These are phyloP conservation scores for Spinibarbus caldwelli DNA, from an alignment of 2,797 vertebrate genomes.

Conservation along the genomic window DNA sequence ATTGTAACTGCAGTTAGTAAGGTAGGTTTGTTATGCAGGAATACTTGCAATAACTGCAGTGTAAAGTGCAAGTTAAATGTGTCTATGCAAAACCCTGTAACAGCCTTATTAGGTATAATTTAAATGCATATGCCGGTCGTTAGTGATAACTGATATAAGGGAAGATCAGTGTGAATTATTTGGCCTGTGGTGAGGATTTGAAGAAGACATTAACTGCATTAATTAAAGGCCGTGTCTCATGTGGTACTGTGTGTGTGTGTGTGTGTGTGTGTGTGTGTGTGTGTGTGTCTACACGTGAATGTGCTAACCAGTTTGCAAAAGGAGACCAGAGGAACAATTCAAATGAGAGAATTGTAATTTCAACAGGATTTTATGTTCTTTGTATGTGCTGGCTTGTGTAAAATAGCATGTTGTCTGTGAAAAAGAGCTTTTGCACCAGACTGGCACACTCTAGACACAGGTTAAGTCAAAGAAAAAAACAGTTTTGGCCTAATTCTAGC, in stretches of 20 bases:
- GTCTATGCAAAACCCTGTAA: neutral
- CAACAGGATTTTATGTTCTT: neutral
- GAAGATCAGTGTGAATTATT: constrained; percentile 10
- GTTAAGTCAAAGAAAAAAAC: neutral
- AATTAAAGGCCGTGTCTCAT: constrained; percentile 2
- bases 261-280: neutral
- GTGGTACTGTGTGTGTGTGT: neutral
- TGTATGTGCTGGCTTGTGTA: neutral
- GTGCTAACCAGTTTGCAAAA: neutral
- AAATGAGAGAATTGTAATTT: neutral
- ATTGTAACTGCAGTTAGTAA: neutral
- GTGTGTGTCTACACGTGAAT: neutral
- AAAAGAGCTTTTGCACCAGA: neutral
- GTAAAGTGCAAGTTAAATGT: neutral
- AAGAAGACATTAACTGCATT: neutral
- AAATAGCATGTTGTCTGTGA: neutral
- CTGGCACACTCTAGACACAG: neutral
- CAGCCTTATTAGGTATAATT: constrained; percentile 2
- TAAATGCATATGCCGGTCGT: constrained; percentile 11
- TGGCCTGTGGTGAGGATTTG: constrained; percentile 21
- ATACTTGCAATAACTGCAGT: neutral
- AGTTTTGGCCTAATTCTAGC: neutral
- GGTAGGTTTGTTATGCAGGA: neutral
- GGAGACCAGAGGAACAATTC: neutral
- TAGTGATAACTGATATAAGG: neutral